Conservation (phyloP, 2,797 vertebrate species). For the Lagodon rhomboides region DNA sequence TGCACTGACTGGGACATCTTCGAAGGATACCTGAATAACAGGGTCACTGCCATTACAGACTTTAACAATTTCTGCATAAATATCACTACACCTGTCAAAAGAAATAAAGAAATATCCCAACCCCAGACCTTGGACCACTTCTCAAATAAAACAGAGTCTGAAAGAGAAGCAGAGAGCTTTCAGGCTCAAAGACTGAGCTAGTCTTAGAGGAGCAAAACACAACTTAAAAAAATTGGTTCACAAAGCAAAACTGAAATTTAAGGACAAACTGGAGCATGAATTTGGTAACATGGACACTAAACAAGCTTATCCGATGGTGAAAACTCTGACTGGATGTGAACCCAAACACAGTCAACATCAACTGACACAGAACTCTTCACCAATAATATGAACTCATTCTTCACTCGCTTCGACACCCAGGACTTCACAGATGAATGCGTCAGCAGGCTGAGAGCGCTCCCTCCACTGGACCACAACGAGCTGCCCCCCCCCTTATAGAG, state of each 20-base stretch:
- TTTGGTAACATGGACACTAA: neutral
- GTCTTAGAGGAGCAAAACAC: neutral
- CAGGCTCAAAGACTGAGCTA: neutral
- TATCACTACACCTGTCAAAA: neutral
- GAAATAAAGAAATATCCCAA: neutral
- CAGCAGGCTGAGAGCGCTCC: too few relatives aligned
- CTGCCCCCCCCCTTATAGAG: too few relatives aligned
- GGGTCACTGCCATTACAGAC: neutral
- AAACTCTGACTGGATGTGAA: too few relatives aligned
- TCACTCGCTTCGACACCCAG: too few relatives aligned
- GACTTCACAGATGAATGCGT: too few relatives aligned
- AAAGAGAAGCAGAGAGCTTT: neutral
- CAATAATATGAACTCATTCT: too few relatives aligned
- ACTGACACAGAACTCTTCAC: too few relatives aligned
- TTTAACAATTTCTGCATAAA: neutral
- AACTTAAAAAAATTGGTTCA: neutral
- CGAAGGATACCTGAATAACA: neutral
- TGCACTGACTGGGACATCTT: too few relatives aligned
- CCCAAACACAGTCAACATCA: too few relatives aligned
- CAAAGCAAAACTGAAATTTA: neutral
- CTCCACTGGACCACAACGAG: too few relatives aligned
- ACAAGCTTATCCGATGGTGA: neutral
- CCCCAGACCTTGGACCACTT: neutral
- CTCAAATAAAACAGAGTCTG: neutral
- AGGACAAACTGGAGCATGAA: neutral